These are phyloP conservation scores for Hydrolagus colliei DNA, from an alignment of 2,797 vertebrate genomes.

Conservation along the genomic window DNA sequence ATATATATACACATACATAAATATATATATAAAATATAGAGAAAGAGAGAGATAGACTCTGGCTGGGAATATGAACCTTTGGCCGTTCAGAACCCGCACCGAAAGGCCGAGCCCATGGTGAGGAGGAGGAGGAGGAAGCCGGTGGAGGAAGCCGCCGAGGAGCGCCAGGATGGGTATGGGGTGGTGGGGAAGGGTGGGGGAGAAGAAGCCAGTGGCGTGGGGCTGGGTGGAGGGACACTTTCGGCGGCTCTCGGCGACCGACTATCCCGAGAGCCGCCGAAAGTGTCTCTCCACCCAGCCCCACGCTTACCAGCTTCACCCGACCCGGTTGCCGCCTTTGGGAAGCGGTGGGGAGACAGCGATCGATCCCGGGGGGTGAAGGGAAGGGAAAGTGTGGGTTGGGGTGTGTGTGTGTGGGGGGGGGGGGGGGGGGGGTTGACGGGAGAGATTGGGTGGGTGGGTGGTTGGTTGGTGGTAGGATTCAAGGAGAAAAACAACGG, in stretches of 20 bases:
- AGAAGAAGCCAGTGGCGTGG: not conserved
- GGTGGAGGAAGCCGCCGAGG: slow-evolving; percentile 61
- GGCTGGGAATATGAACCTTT: slow-evolving; percentile 26
- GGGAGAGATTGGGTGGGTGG: slow-evolving; percentile 49
- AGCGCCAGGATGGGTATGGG: slow-evolving; percentile 67
- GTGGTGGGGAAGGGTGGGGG: slow-evolving; percentile 35
- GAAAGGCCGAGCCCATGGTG: slow-evolving; percentile 74
- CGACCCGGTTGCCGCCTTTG: slow-evolving; percentile 49
- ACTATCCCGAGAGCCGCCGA: no score
- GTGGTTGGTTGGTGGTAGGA: slow-evolving; percentile 80
- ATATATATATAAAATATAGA: not conserved
- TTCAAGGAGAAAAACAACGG: slow-evolving; percentile 95
- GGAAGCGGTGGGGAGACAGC: slow-evolving; percentile 52
- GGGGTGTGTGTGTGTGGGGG: slow-evolving; percentile 24
- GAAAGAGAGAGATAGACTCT: not conserved
- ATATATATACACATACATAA: no score
- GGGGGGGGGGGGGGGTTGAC: slow-evolving; percentile 15
- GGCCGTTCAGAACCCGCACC: slow-evolving; percentile 31
- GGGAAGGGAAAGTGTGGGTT: slow-evolving; percentile 37
- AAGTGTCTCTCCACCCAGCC: no score
- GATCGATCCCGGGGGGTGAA: slow-evolving; percentile 26
- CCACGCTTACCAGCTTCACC: not conserved
- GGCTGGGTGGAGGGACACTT: no score
- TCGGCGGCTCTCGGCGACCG: no score
- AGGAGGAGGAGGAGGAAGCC: slow-evolving; percentile 72